A percentile compares a stretch with the other conserved stretches of the same genome.
Evolutionary conservation across 2,797 vertebrate genomes (phyloP).

Genomic region (Discoglossus pictus): DNA sequence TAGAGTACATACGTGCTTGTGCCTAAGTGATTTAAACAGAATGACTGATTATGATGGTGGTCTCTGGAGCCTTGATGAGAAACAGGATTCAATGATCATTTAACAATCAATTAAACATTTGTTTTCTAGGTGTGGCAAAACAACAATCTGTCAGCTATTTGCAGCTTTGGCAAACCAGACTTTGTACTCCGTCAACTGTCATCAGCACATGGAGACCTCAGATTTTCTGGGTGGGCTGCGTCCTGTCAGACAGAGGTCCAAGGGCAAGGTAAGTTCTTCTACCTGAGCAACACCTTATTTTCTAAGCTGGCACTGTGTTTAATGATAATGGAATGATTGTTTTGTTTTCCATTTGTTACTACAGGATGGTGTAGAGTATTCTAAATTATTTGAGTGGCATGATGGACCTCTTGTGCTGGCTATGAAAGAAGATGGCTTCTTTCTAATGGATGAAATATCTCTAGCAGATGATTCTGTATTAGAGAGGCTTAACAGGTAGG

Average conservation of each 20-base stretch:
- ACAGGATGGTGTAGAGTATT: constrained; percentile 74
- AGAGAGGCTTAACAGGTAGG: constrained; percentile 94
- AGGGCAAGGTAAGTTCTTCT: constrained; percentile 77
- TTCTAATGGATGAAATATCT: constrained; percentile 96
- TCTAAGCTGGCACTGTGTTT: too few species aligned
- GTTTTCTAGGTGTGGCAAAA: constrained; percentile 89
- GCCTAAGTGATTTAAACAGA: too few species aligned
- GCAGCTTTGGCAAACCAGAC: constrained; percentile 81
- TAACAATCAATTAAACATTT: too few species aligned
- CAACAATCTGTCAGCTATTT: constrained; percentile 94
- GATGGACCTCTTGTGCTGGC: constrained; percentile 92
- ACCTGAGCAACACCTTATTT: not conserved
- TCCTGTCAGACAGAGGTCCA: constrained; percentile 78
- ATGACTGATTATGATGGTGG: too few species aligned
- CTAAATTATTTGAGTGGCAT: constrained; percentile 89
- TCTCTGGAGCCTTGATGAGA: too few species aligned
- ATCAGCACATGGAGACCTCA: constrained; percentile 95
- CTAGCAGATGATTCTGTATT: constrained; percentile 95
- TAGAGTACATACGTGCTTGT: too few species aligned
- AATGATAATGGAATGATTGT: too few species aligned
- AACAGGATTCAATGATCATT: too few species aligned
- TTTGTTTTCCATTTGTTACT: constrained; percentile 34
- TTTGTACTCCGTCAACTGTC: constrained; percentile 89
- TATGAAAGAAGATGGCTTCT: constrained; percentile 87
- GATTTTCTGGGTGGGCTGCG: constrained; percentile 92